Base-by-base conservation (phyloP, 2,797 vertebrate species). In the Cheirogaleus major region DNA sequence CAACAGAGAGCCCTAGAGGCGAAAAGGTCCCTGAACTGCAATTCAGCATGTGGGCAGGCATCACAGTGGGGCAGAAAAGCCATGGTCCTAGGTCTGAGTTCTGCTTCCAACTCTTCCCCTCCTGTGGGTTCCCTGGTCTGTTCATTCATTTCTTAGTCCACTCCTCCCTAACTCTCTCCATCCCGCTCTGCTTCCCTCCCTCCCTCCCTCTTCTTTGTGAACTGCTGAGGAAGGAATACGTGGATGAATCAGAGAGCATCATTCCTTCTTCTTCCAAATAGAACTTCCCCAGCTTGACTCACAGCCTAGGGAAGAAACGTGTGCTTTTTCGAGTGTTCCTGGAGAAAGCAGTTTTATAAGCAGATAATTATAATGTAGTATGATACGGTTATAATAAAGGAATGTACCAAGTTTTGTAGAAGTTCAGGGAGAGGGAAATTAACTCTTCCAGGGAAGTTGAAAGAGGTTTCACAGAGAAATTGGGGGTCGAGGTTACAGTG, bases 261-360 rank as follows among this genome's bases (percentile, higher is more conserved):
- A n/a, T 65, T 25, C 52, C 22, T n/a, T 67, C 63, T 13, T 85
- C 48, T 55, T 52, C 41, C 78, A 89, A 41, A 52, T 8, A 63
- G 32, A 67, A 90, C 14, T 48, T 48, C 22, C 45, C 65, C 84
- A 90, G 15, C 41, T 63, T 89, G 85, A 82, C 80, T 83, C 25
- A 65, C 9, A 72, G 38, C 30, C 27, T 72, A 45, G 50, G 73
- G 65, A 84, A 93, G 75, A 89, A 86, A 82, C 8, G 5, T 22
- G 45, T 14, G 35, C 48, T 93, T 94, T 90, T 70, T 57, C 1
- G 0, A 76, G 32, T 75, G 70, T 87, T 57, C 57, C 75, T 55
- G 67, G 59, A 61, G 78, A 85, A 84, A 93, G n/a, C 48, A 70
- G 22, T 85, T 95, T 87, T 91, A 61, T 92, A 97, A 91, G 81